Evolutionary conservation across 92 coral and sea anemone species (phyloP).

Genomic region (Meandrina meandrites): DNA sequence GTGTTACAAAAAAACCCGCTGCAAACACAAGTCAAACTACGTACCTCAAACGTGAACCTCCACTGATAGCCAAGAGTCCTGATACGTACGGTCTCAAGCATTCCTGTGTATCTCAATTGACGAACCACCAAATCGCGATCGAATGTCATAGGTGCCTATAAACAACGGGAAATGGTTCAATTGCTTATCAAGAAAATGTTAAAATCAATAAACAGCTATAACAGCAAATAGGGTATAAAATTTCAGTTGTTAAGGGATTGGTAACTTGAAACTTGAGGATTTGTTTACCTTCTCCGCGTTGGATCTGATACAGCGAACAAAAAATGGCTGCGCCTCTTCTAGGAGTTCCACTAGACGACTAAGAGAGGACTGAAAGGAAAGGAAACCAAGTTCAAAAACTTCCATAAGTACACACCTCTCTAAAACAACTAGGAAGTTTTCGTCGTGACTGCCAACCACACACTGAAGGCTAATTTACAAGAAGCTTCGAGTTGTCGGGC

Average conservation of each 20-base stretch:
- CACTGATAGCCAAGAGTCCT: slow-evolving; percentile 94
- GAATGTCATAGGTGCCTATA: slow-evolving; percentile 91
- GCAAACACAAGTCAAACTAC: not conserved
- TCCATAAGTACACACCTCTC: not conserved
- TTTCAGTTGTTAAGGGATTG: too few species aligned
- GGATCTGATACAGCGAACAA: slow-evolving; percentile 96
- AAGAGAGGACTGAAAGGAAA: slow-evolving; percentile 76
- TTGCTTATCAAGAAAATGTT: not conserved
- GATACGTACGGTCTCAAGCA: slow-evolving; percentile 96
- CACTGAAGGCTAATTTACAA: too few species aligned
- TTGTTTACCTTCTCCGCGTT: slow-evolving; percentile 89
- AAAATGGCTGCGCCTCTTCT: slow-evolving; percentile 95
- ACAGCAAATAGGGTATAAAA: not conserved
- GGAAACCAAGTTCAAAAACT: not conserved
- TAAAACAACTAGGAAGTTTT: not conserved
- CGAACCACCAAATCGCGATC: slow-evolving; percentile 96
- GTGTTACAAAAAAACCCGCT: not conserved
- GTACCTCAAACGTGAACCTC: slow-evolving; percentile 83
- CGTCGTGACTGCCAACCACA: not conserved
- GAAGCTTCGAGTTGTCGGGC: too few species aligned
- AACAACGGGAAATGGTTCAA: not conserved
- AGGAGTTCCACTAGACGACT: slow-evolving; percentile 94
- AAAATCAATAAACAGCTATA: not conserved
- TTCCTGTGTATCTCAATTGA: slow-evolving; percentile 96
- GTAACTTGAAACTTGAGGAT: too few species aligned